A percentile compares a stretch with the other conserved stretches of the same genome.
Conservation (phyloP, 2,113 vertebrate species). For the Lipophrys pholis region DNA sequence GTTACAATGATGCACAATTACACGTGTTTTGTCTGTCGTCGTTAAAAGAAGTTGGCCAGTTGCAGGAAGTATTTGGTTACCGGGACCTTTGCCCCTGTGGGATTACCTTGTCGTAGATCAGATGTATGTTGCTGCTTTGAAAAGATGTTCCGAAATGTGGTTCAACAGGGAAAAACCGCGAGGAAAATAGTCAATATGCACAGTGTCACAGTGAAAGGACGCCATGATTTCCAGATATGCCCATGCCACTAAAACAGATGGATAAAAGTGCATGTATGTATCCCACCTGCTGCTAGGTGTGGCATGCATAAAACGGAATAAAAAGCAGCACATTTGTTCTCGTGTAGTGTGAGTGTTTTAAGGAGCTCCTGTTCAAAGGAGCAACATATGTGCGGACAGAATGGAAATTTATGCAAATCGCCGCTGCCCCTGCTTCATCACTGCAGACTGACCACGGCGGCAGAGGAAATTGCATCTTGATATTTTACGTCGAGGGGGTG, state of each 20-base stretch:
- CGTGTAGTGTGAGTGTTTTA: slow-evolving; percentile 3
- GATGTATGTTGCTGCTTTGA: neutral
- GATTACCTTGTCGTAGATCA: neutral
- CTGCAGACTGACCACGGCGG: slow-evolving; percentile 27
- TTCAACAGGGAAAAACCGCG: neutral
- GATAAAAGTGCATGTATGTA: neutral
- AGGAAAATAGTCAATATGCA: too few relatives aligned
- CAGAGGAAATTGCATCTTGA: slow-evolving; percentile 29
- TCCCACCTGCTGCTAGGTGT: neutral
- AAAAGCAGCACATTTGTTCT: neutral
- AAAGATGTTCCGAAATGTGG: neutral
- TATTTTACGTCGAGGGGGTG: slow-evolving; percentile 23
- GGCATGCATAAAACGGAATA: neutral
- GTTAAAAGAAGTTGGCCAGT: too few relatives aligned
- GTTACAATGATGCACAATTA: too few relatives aligned
- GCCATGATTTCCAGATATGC: too few relatives aligned
- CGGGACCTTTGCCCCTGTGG: too few relatives aligned
- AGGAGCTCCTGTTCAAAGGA: slow-evolving; percentile 12
- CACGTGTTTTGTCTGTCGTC: too few relatives aligned
- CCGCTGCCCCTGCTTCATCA: slow-evolving; percentile 31
- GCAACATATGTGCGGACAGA: slow-evolving; percentile 24
- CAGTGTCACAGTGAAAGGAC: too few relatives aligned
- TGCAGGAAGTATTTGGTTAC: too few relatives aligned
- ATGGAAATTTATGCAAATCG: slow-evolving; percentile 49
- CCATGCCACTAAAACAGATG: neutral